Base-by-base conservation (phyloP, 2,113 vertebrate species). In the Xerus inauris region DNA sequence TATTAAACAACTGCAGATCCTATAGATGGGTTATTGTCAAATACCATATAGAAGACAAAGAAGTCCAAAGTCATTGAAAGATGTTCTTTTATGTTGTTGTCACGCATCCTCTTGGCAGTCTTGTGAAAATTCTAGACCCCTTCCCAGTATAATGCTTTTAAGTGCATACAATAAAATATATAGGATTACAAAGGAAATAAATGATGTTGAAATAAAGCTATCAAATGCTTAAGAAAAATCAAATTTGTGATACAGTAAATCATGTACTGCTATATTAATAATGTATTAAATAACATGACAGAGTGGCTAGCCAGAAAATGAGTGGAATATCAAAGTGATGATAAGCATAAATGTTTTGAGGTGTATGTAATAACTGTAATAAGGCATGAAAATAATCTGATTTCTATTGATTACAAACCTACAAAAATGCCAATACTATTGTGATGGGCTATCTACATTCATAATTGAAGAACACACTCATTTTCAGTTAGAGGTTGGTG, bases 401-500 rank as follows among this genome's bases (percentile, higher is more conserved):
- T 95, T 76, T 82, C 40, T 71, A 42, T 28, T 96, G 45, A 57
- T 88, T 81, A 77, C 35, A 65, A 49, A 96, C 65, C 26, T 83
- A 67, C 3, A 71, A 51, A 81, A 40, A 20, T 82, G 57, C 14
- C 38, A 91, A 47, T 51, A 62, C 16, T 40, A 32, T 65, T 67
- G 30, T 72, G 42, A 73, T 26, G 30, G 32, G 8, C 92, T 79
- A 14, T 30, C 24, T 92, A 6, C 17, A 57, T 72, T 88, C 4
- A 30, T 47, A 77, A 57, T 42, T 30, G 24, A 51, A 77, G 8
- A 76, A 88, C 65, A 62, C 35, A 3, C 1, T 85, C 38, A 82
- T 22, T 77, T 89, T 75, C 2, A 57, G 8, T 71, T 86, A 10
- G 32, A 57, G 10, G 47, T 26, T 72, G 35, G 38, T 85, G 80